Evolutionary conservation across 1,140 invertebrate genomes (phyloP).

Genomic region (Lepidurus couesii): DNA sequence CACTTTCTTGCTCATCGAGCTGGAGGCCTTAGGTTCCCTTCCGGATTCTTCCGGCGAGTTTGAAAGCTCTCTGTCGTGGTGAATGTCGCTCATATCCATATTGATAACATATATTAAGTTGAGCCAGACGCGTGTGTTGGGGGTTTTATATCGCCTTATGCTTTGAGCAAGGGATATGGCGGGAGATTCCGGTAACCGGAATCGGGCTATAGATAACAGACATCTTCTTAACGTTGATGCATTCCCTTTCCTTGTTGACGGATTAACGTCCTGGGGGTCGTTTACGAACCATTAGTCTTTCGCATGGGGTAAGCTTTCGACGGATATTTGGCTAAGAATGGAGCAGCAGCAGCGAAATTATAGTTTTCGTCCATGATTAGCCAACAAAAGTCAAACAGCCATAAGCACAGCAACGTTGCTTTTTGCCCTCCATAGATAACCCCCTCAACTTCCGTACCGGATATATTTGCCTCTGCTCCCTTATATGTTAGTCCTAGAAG

Average conservation of each 20-base stretch:
- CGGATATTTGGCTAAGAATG: constrained; percentile 18
- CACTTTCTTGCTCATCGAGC: not conserved
- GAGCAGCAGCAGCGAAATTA: not conserved
- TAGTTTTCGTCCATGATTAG: constrained; percentile 4
- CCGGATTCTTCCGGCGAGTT: not conserved
- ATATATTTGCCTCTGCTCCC: constrained; percentile 18
- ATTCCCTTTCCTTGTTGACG: constrained; percentile 17
- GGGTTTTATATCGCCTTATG: not conserved
- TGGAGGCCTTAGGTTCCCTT: too few relatives aligned
- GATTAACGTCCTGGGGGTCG: constrained; percentile 16
- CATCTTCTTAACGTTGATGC: constrained; percentile 15
- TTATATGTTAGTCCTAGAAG: not conserved
- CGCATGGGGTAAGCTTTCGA: constrained; percentile 13
- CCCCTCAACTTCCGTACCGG: constrained; percentile 3
- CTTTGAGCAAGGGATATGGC: not conserved
- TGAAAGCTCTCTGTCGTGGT: not conserved
- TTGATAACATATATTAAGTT: not conserved
- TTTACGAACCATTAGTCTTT: constrained; percentile 22
- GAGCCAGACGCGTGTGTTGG: not conserved
- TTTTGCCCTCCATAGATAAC: too few relatives aligned
- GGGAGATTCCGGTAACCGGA: constrained; percentile 13
- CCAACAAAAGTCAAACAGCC: constrained; percentile 1
- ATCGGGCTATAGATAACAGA: constrained; percentile 10
- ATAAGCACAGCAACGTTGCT: not conserved
- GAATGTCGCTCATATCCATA: not conserved